Evolutionary conservation across 1,140 invertebrate species (phyloP).

Genomic region (Acromyrmex echinatior): DNA sequence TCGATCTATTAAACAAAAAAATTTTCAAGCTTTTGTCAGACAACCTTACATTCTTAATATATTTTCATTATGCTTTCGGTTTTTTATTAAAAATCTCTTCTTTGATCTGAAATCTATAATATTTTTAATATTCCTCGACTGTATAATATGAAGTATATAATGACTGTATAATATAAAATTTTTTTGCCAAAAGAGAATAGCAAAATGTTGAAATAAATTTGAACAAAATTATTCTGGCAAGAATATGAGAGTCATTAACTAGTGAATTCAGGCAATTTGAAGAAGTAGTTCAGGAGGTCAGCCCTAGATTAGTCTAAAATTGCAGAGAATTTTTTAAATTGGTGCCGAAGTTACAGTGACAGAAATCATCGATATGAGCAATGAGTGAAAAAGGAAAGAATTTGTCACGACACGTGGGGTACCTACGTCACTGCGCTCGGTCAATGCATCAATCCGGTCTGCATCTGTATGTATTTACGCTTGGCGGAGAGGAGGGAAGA

Average conservation of each 20-base stretch:
- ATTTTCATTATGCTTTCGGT: too few relatives aligned
- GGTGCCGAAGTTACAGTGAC: background rate
- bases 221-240: background rate
- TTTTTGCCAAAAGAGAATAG: background rate
- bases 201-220: background rate
- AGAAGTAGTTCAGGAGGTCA: conserved; percentile 3
- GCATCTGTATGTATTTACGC: conserved; percentile 82
- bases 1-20: background rate
- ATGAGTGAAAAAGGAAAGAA: background rate
- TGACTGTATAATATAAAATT: background rate
- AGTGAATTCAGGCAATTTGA: background rate
- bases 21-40: too few relatives aligned
- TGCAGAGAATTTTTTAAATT: background rate
- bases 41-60: too few relatives aligned
- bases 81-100: background rate
- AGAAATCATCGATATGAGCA: background rate
- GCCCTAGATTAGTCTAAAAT: background rate
- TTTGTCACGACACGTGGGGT: conserved; percentile 26
- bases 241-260: background rate
- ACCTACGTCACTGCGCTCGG: conserved; percentile 79
- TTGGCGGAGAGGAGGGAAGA: background rate
- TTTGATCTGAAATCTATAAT: background rate
- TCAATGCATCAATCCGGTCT: conserved; percentile 81
- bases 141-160: background rate
- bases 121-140: background rate